Evolutionary conservation across 35 echinoderm and acorn worm species (phyloP).

Genomic region (Apostichopus californicus): DNA sequence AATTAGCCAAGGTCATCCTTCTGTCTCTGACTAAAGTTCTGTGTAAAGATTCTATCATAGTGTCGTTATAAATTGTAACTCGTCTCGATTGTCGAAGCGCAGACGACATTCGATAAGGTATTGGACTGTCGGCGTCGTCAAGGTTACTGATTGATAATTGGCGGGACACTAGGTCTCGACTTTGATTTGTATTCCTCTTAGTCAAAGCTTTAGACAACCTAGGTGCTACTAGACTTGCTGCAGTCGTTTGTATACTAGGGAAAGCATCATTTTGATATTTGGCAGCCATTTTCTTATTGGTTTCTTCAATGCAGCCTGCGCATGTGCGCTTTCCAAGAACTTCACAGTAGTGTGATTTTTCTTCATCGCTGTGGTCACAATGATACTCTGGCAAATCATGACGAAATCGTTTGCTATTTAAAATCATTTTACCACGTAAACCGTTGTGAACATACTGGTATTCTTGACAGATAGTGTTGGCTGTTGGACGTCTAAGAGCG

Average conservation of each 20-base stretch:
- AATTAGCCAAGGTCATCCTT: conserved; percentile 57
- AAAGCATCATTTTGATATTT: conserved; percentile 86
- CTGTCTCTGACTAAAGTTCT: conserved; percentile 71
- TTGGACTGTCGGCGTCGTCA: conserved; percentile 58
- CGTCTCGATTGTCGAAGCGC: conserved; percentile 54
- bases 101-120: conserved; percentile 75
- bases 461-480: conserved; percentile 85
- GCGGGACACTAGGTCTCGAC: conserved; percentile 7
- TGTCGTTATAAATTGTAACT: conserved; percentile 71
- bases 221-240: conserved; percentile 74
- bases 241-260: conserved; percentile 72
- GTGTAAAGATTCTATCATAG: conserved; percentile 68
- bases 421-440: conserved; percentile 72
- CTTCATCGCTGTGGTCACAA: conserved; percentile 39
- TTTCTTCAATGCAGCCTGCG: conserved; percentile 75
- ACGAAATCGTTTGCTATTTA: conserved; percentile 71
- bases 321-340: conserved; percentile 74
- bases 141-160: conserved; percentile 41
- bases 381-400: conserved; percentile 44
- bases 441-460: conserved; percentile 88
- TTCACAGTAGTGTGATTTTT: conserved; percentile 81
- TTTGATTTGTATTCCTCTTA: conserved; percentile 23
- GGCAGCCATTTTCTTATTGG: conserved; percentile 72
- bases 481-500: conserved; percentile 61
- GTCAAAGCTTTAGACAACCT: conserved; percentile 75